Base-by-base conservation (phyloP, 2,797 vertebrate genomes). In the Eidolon dupreanum region DNA sequence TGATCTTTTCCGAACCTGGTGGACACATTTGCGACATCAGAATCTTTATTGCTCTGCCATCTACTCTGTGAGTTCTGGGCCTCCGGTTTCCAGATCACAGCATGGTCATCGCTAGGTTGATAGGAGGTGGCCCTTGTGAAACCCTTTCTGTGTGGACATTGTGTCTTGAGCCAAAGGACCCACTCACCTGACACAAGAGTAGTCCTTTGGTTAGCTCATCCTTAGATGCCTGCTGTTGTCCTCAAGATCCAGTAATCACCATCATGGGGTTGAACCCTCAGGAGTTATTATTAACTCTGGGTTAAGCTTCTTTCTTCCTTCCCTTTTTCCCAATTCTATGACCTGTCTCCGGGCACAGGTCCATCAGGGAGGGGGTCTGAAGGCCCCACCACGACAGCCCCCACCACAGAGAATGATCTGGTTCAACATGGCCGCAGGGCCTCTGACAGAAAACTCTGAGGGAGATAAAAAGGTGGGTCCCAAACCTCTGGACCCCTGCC, bases 21-120 rank as follows among this genome's bases (percentile, higher is more conserved):
- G 5, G 71, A 5, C 0, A 0, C 1, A 0, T 2, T 57, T 51
- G 15, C 2, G 0, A 4, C 43, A 3, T 3, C 8, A 16, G 55
- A 4, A 8, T 17, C 24, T 38, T 5, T 24, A 5, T 4, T 24
- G 19, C 11, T 49, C 46, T 9, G 8, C 59, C 9, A 0, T 3
- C 55, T 6, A 0, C 10, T 28, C 82, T 10, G 22, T 31, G 66
- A 22, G 53, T 3, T 3, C 66, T 26, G 31, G 33, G 1, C 17
- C 78, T 33, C 26, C 0, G 19, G 12, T 4, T 28, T 36, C 84
- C 77, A 10, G 68, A 17, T 31, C 71, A 17, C 0, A 0, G 61
- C 16, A 6, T 9, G 4, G 31, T 1, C 33, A 2, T 31, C 26
- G 0, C 26, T 2, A 28, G 53, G 51, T 3, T 8, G 88, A 4